Evolutionary conservation across 2,888 invertebrate genomes (phyloP).

Genomic region (Amblyjoppa proteus): DNA sequence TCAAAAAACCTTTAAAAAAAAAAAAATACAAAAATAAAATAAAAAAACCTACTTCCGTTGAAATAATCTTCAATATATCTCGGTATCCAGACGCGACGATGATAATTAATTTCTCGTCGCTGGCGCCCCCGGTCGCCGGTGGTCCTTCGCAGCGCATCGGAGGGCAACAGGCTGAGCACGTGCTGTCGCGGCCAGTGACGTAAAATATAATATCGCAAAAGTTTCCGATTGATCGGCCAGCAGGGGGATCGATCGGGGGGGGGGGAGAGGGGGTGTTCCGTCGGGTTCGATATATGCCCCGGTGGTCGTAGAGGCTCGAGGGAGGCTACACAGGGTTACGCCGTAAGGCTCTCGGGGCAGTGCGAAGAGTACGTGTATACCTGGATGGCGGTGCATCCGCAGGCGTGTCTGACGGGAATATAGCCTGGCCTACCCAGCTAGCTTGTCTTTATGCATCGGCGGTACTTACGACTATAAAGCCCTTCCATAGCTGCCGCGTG

Average conservation of each 20-base stretch:
- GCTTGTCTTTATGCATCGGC: conserved; percentile 62
- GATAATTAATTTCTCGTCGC: neutral
- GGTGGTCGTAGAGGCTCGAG: neutral
- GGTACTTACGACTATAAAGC: conserved; percentile 68
- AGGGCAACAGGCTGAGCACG: conserved; percentile 67
- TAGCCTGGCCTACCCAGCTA: conserved; percentile 1
- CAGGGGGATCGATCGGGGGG: conserved; percentile 48
- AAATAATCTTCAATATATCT: neutral
- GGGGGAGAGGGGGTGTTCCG: neutral
- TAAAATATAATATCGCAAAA: conserved; percentile 58
- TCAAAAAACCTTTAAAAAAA: neutral
- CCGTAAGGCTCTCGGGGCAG: neutral
- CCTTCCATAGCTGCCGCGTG: conserved; percentile 9
- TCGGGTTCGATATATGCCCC: neutral
- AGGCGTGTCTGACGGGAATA: conserved; percentile 53
- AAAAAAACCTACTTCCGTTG: neutral
- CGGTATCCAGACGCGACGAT: neutral
- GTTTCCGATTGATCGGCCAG: conserved; percentile 63
- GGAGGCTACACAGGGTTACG: neutral
- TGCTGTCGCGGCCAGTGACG: conserved; percentile 58
- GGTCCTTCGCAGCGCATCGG: neutral
- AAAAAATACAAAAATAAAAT: neutral
- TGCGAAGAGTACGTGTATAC: neutral
- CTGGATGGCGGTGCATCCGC: conserved; percentile 58
- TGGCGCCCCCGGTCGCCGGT: neutral